Evolutionary conservation across 2,888 invertebrate genomes (phyloP).

Genomic region (Seladonia tumulorum): DNA sequence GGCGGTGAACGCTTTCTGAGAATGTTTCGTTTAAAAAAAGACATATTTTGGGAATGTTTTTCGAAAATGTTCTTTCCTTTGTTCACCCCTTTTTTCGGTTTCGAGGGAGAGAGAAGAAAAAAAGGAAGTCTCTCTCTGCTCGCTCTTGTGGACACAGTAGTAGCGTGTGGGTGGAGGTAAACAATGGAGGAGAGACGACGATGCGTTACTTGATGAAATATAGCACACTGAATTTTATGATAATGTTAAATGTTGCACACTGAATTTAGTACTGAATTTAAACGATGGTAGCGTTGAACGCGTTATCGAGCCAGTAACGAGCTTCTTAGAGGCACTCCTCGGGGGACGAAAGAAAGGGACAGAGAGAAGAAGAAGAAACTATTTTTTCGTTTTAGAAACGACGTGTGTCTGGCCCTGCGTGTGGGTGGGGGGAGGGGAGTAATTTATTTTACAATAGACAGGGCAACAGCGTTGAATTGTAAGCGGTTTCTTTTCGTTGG

Average conservation of each 20-base stretch:
- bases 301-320: slow-evolving; percentile 25
- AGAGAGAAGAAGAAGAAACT: neutral
- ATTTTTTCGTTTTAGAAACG: slow-evolving; percentile 32
- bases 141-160: neutral
- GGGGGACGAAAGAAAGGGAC: neutral
- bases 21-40: neutral
- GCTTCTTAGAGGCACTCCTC: slow-evolving; percentile 41
- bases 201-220: slow-evolving; percentile 37
- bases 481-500: slow-evolving; percentile 7
- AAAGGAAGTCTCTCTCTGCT: neutral
- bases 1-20: slow-evolving; percentile 4
- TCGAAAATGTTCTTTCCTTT: slow-evolving; percentile 23
- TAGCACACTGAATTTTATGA: slow-evolving; percentile 55
- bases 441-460: neutral
- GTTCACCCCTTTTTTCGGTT: neutral
- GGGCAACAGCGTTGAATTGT: neutral
- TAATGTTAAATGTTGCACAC: slow-evolving; percentile 56
- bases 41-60: neutral
- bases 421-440: neutral
- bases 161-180: neutral
- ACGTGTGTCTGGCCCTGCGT: neutral
- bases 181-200: neutral
- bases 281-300: slow-evolving; percentile 20
- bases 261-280: slow-evolving; percentile 46
- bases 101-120: neutral